Conservation (phyloP, 2,888 invertebrate species). For the Scaptomyza caliginosa region DNA sequence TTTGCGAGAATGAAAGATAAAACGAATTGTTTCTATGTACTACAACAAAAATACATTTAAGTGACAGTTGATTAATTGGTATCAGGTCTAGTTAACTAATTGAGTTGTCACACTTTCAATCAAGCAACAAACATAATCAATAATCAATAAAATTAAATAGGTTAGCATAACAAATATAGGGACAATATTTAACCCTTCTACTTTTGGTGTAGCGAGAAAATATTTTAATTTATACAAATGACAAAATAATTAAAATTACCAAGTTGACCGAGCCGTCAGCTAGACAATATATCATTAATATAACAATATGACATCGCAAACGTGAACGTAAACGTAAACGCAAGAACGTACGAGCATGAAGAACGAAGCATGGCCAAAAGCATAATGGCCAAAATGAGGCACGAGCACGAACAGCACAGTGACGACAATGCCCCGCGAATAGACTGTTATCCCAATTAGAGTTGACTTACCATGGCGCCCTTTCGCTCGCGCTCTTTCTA, state of each 20-base stretch:
- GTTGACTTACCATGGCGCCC: conserved; percentile 10
- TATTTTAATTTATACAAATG: conserved; percentile 77
- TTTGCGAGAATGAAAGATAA: not conserved
- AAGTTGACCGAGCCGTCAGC: conserved; percentile 54
- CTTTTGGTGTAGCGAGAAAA: conserved; percentile 45
- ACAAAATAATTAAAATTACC: conserved; percentile 79
- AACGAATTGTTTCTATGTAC: too few species aligned
- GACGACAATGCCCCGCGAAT: conserved; percentile 1
- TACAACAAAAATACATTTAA: not conserved
- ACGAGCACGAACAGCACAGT: conserved; percentile 38
- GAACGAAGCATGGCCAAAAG: conserved; percentile 43
- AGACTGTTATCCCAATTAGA: conserved; percentile 22
- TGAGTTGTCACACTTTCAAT: conserved; percentile 46
- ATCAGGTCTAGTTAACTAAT: conserved; percentile 28
- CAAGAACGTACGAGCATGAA: conserved; percentile 16
- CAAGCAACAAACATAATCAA: conserved; percentile 52
- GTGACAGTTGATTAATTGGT: not conserved
- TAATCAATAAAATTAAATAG: conserved; percentile 60
- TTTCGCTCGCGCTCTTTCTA: not conserved
- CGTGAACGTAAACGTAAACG: too few species aligned
- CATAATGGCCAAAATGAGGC: conserved; percentile 52
- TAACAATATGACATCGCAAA: conserved; percentile 36
- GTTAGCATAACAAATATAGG: not conserved
- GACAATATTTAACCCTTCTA: conserved; percentile 49
- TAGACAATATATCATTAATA: conserved; percentile 66